phyloP scores from a whole-genome alignment of 2,888 invertebrate species.

The Aricia artaxerxes region DNA sequence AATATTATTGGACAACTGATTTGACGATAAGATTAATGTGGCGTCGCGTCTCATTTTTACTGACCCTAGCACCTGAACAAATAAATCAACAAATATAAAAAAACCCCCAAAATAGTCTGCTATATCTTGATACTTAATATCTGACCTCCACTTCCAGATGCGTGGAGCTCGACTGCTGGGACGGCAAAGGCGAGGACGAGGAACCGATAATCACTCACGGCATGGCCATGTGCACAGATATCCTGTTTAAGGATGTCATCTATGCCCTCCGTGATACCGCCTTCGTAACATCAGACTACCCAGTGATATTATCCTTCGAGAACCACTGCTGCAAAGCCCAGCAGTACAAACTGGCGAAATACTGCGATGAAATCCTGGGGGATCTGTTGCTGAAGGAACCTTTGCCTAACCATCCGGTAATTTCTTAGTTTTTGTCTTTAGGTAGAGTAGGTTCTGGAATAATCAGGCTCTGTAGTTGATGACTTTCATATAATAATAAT shows the following conservation, averaged over 20 bases:
- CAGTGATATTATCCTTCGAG: slow-evolving; percentile 98
- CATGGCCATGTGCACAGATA: slow-evolving; percentile 99
- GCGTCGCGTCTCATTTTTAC: too few species aligned
- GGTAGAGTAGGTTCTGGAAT: too few species aligned
- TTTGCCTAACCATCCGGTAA: slow-evolving; percentile 91
- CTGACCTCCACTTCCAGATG: slow-evolving; percentile 81
- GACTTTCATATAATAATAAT: too few species aligned
- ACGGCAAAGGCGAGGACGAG: slow-evolving; percentile 98
- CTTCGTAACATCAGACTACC: slow-evolving; percentile 98
- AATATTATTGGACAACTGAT: too few species aligned
- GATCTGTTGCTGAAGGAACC: slow-evolving; percentile 95
- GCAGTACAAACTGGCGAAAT: slow-evolving; percentile 98
- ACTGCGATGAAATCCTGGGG: slow-evolving; percentile 98
- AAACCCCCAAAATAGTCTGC: too few species aligned
- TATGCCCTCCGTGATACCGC: slow-evolving; percentile 98
- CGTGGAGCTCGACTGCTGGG: slow-evolving; percentile 99
- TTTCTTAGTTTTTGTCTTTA: slow-evolving; percentile 44
- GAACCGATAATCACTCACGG: slow-evolving; percentile 99
- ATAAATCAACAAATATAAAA: too few species aligned
- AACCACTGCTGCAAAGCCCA: slow-evolving; percentile 99
- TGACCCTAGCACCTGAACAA: too few species aligned
- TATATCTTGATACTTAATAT: too few species aligned
- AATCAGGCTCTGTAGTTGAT: too few species aligned
- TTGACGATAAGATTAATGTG: too few species aligned
- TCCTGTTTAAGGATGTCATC: slow-evolving; percentile 98